phyloP scores from a whole-genome alignment of 2,113 vertebrate species.

The Brachirus orientalis region DNA sequence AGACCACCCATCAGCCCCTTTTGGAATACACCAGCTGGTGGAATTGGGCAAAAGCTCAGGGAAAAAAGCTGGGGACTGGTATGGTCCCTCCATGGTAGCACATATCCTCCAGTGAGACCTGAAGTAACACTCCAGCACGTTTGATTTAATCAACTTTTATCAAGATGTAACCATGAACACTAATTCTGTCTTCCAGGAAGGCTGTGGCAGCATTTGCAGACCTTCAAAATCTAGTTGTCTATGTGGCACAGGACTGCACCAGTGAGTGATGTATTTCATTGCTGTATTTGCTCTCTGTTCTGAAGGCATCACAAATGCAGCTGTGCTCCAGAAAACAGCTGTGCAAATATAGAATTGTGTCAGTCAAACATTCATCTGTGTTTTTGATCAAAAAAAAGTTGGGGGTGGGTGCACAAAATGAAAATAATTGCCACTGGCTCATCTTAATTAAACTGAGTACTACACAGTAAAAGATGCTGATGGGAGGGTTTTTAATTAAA shows the following conservation, averaged over 20 bases:
- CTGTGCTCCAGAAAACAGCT: not conserved
- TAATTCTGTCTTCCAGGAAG: constrained; percentile 80
- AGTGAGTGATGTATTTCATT: constrained; percentile 73
- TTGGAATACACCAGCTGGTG: constrained; percentile 88
- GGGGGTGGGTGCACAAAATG: too few relatives aligned
- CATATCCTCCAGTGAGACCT: constrained; percentile 89
- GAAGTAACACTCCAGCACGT: rapidly evolving
- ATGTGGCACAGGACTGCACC: constrained; percentile 92
- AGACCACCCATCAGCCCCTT: constrained; percentile 82
- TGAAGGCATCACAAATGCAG: not conserved
- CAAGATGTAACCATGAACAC: not conserved
- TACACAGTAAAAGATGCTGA: too few relatives aligned
- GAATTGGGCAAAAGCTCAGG: constrained; percentile 84
- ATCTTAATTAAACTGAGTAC: too few relatives aligned
- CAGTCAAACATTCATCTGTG: not conserved
- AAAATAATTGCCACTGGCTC: too few relatives aligned
- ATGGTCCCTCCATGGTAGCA: constrained; percentile 87
- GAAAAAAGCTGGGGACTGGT: constrained; percentile 93
- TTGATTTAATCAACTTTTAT: not conserved
- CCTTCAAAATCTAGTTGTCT: constrained; percentile 80
- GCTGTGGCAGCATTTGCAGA: constrained; percentile 81
- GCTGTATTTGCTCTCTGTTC: not conserved
- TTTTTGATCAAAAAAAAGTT: too few relatives aligned
- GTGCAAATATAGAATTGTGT: not conserved
- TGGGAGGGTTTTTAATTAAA: too few relatives aligned